Percentiles rank a stretch among this genome's conserved stretches.
Evolutionary conservation across 1,140 invertebrate genomes (phyloP).

Genomic region (Leguminivora glycinivorella): DNA sequence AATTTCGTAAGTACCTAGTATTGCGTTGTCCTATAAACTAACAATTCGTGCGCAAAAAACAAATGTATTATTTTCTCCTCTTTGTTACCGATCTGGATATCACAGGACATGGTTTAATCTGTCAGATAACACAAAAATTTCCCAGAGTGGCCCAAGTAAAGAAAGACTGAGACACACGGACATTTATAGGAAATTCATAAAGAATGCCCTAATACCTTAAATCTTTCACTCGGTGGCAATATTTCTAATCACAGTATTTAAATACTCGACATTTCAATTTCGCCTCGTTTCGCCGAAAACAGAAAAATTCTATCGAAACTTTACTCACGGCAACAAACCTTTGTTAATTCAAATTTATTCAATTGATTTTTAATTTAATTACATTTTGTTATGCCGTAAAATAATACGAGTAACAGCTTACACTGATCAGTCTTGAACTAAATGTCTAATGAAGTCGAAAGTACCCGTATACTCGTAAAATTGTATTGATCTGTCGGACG

Average conservation of each 20-base stretch:
- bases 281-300: not conserved
- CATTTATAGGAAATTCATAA: not conserved
- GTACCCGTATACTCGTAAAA: too few relatives aligned
- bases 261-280: conserved; percentile 8
- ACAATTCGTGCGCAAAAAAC: not conserved
- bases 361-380: not conserved
- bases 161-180: not conserved
- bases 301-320: not conserved
- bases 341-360: not conserved
- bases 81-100: not conserved
- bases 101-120: not conserved
- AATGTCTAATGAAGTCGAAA: too few relatives aligned
- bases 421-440: too few relatives aligned
- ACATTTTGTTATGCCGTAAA: not conserved
- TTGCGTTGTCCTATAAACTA: not conserved
- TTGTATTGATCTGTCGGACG: too few relatives aligned
- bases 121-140: not conserved
- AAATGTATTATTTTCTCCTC: not conserved
- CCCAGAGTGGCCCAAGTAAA: not conserved
- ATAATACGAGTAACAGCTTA: too few relatives aligned
- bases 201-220: conserved; percentile 24
- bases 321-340: not conserved
- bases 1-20: not conserved
- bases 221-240: conserved; percentile 9
- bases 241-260: conserved; percentile 16